phyloP scores from a whole-genome alignment of 2,888 invertebrate species.

The Amphipoea oculea region DNA sequence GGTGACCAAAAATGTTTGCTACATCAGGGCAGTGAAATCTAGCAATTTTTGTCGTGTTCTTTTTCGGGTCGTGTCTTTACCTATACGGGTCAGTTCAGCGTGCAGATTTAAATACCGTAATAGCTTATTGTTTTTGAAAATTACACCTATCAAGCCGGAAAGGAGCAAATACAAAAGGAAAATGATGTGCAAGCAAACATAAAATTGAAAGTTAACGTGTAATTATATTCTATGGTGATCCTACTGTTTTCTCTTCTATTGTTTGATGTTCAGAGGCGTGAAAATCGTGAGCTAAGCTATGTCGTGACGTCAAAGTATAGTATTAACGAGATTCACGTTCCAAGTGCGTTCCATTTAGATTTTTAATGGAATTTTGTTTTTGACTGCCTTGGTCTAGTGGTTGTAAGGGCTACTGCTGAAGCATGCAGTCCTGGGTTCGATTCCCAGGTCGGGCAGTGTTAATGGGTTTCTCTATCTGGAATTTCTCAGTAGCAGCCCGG shows the following conservation, averaged over 20 bases:
- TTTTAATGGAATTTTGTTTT: conserved; percentile 38
- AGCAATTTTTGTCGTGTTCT: not conserved
- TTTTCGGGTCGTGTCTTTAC: not conserved
- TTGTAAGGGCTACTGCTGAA: not conserved
- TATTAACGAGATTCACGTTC: conserved; percentile 23
- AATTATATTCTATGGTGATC: conserved; percentile 79
- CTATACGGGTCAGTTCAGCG: not conserved
- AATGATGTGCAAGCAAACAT: conserved; percentile 66
- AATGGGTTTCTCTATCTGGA: not conserved
- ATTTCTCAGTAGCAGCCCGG: not conserved
- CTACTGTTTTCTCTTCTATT: conserved; percentile 87
- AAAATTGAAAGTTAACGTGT: conserved; percentile 81
- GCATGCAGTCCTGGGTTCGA: too few species aligned
- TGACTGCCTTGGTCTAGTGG: not conserved
- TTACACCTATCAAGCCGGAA: conserved; percentile 41
- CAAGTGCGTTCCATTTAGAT: conserved; percentile 16
- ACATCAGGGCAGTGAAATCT: too few species aligned
- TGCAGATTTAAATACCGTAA: not conserved
- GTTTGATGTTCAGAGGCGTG: conserved; percentile 84
- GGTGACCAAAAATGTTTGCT: not conserved
- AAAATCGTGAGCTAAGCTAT: conserved; percentile 73
- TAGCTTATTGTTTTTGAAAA: conserved; percentile 38
- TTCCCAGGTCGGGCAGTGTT: not conserved
- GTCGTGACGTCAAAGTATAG: conserved; percentile 47
- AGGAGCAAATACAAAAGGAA: conserved; percentile 60